Evolutionary conservation across 2,113 vertebrate genomes (phyloP).

Genomic region (Lonchura striata): DNA sequence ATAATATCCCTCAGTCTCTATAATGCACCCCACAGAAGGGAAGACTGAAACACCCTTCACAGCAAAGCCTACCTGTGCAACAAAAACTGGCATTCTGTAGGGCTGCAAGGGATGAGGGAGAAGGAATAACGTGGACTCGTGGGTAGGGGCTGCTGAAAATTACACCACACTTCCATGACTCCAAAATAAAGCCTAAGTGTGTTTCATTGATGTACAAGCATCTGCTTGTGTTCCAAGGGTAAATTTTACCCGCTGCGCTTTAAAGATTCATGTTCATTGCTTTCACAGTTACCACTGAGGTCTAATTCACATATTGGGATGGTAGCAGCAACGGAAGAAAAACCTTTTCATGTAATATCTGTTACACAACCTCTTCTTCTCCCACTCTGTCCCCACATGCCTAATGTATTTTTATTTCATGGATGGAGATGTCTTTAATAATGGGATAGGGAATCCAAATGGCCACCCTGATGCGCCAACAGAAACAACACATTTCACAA

Average conservation of each 20-base stretch:
- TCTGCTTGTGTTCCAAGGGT: constrained; percentile 5
- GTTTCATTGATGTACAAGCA: neutral
- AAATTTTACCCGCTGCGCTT: neutral
- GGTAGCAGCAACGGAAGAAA: constrained; percentile 6
- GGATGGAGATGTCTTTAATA: constrained; percentile 70
- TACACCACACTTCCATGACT: neutral
- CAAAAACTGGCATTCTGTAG: neutral
- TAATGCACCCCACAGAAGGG: neutral
- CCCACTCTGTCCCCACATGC: neutral
- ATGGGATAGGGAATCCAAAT: constrained; percentile 66
- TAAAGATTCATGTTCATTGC: constrained; percentile 29
- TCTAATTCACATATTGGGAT: constrained; percentile 65
- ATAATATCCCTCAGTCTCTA: neutral
- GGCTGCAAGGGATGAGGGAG: neutral
- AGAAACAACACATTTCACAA: constrained; percentile 72
- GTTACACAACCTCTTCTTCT: constrained; percentile 23
- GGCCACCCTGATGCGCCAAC: constrained; percentile 61
- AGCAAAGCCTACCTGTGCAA: neutral
- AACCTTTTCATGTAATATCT: constrained; percentile 48
- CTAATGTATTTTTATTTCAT: constrained; percentile 66
- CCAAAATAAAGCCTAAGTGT: neutral
- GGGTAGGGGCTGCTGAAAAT: neutral
- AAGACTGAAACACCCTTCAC: neutral
- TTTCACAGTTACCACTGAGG: constrained; percentile 39
- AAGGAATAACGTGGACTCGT: rapidly evolving